A percentile compares a stretch with the other conserved stretches of the same genome.
Conservation (phyloP, 2,797 vertebrate species). For the Falco peregrinus region DNA sequence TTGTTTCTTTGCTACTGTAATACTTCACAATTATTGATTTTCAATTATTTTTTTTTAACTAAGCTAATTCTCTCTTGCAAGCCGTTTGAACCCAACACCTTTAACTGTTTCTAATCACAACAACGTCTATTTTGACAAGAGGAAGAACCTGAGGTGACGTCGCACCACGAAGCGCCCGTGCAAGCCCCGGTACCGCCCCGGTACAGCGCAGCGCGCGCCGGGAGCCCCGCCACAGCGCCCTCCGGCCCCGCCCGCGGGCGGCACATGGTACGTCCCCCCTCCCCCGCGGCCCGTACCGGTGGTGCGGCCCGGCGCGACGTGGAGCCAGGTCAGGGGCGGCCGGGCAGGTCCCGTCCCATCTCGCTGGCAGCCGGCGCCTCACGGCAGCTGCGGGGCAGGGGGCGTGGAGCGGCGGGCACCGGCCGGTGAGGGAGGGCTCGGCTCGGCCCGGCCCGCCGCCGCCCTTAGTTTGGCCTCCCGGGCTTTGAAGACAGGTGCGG, state of each 20-base stretch:
- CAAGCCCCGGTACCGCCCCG: accelerated
- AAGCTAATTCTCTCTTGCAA: background rate
- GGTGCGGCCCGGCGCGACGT: background rate
- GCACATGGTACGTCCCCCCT: background rate
- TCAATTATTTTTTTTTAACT: background rate
- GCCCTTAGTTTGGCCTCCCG: background rate
- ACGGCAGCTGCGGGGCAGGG: too few species aligned
- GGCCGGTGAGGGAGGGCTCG: too few species aligned
- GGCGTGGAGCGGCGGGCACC: background rate
- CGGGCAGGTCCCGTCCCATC: too few species aligned
- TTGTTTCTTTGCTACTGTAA: background rate
- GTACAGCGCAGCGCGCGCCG: too few species aligned
- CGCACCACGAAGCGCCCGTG: background rate
- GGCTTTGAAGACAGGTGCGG: background rate
- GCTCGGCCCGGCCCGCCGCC: too few species aligned
- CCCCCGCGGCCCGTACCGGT: background rate
- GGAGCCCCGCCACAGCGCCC: accelerated
- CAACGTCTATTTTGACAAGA: accelerated
- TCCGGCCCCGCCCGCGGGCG: background rate
- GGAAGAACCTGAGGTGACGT: too few species aligned
- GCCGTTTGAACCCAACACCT: background rate
- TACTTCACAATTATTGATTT: background rate
- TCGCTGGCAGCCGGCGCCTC: too few species aligned
- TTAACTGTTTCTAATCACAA: background rate
- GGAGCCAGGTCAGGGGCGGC: background rate